These are phyloP conservation scores for Hydra vulgaris DNA, from an alignment of 30 jellyfish, hydroid and myxozoan species.

Conservation along the genomic window DNA sequence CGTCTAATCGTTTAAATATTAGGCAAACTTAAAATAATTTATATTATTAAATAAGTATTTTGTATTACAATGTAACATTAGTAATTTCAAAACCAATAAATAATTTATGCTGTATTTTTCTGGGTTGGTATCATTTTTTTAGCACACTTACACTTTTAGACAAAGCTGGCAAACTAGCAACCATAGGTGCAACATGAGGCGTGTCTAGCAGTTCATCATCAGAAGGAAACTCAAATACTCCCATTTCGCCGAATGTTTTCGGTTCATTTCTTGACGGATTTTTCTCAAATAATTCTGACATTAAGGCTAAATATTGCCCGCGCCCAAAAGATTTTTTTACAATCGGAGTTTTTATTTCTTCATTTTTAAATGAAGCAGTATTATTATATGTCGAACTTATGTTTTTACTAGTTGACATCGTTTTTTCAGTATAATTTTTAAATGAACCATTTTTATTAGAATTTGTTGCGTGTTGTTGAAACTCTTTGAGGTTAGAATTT, in stretches of 20 bases:
- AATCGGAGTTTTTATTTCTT: neutral
- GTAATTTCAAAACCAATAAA: too few relatives aligned
- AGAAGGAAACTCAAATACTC: constrained; percentile 43
- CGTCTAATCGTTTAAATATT: too few relatives aligned
- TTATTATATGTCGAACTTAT: too few relatives aligned
- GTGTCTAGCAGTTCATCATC: constrained; percentile 66
- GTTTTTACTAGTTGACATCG: neutral
- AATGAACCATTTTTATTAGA: neutral
- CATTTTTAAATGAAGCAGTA: neutral
- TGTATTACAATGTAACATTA: too few relatives aligned
- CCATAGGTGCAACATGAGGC: constrained; percentile 43
- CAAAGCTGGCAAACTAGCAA: constrained; percentile 8
- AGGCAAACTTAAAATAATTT: too few relatives aligned
- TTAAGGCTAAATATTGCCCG: neutral
- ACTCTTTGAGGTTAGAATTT: neutral
- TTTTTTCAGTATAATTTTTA: neutral
- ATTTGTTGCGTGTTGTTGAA: neutral
- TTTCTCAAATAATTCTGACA: constrained; percentile 1
- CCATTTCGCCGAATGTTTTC: neutral
- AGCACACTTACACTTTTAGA: constrained; percentile 34
- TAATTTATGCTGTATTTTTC: too few relatives aligned
- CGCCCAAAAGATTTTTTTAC: constrained; percentile 2
- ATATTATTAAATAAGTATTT: too few relatives aligned
- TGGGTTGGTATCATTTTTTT: too few relatives aligned
- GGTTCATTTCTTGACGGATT: neutral